These are phyloP conservation scores for Mesocricetus auratus DNA, from an alignment of 2,113 vertebrate species.

Conservation along the genomic window DNA sequence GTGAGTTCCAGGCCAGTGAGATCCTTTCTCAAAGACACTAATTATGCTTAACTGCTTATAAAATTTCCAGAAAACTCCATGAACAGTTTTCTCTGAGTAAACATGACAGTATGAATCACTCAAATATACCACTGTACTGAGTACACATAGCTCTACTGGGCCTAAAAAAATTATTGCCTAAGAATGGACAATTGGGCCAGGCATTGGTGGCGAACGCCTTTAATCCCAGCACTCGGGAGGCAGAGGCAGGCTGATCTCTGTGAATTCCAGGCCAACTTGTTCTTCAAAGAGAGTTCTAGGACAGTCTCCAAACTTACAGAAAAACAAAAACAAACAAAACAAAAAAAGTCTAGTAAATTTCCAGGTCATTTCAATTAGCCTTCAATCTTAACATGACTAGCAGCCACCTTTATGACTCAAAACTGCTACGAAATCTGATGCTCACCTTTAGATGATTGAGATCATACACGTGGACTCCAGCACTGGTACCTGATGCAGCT, in stretches of 20 bases:
- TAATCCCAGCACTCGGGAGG: too few relatives aligned
- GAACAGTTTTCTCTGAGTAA: background rate
- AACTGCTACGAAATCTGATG: background rate
- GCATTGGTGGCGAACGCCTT: too few relatives aligned
- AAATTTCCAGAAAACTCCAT: constrained; percentile 20
- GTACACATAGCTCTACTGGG: background rate
- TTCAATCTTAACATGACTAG: background rate
- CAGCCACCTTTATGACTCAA: background rate
- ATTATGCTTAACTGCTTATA: background rate
- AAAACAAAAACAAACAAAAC: too few relatives aligned
- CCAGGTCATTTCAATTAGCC: background rate
- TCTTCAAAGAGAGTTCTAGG: too few relatives aligned
- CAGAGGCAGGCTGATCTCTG: too few relatives aligned
- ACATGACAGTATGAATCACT: background rate
- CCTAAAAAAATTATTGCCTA: constrained; percentile 26
- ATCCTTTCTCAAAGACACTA: background rate
- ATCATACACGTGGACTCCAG: constrained; percentile 91
- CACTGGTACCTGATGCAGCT: constrained; percentile 88
- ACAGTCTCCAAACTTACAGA: too few relatives aligned
- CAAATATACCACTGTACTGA: background rate
- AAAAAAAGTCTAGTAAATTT: constrained; percentile 10
- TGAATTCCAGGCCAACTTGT: too few relatives aligned
- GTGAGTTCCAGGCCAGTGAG: background rate
- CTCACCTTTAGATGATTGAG: constrained; percentile 91
- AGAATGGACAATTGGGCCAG: background rate